These are phyloP conservation scores for Aphelocoma coerulescens DNA, from an alignment of 2,113 vertebrate species.

Conservation along the genomic window DNA sequence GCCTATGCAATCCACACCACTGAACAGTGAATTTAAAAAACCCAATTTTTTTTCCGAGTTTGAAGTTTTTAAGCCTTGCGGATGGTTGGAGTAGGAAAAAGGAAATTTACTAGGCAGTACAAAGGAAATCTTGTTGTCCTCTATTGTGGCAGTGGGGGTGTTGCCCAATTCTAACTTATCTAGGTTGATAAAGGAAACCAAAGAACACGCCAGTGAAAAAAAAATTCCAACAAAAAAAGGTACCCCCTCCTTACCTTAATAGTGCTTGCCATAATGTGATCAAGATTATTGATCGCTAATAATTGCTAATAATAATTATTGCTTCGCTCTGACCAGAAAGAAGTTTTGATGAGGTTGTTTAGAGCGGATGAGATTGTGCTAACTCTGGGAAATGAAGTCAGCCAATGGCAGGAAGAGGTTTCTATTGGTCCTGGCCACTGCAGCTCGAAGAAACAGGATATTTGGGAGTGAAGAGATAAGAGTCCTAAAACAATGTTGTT, in stretches of 20 bases:
- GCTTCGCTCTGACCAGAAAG: slow-evolving; percentile 83
- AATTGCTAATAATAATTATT: slow-evolving; percentile 84
- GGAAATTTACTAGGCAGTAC: slow-evolving; percentile 89
- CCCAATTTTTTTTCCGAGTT: slow-evolving; percentile 80
- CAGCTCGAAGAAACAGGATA: slow-evolving; percentile 93
- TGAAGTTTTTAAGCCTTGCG: slow-evolving; percentile 84
- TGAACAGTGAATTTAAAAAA: slow-evolving; percentile 77
- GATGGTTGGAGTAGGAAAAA: slow-evolving; percentile 89
- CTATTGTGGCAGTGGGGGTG: slow-evolving; percentile 85
- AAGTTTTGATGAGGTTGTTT: slow-evolving; percentile 87
- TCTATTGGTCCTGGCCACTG: slow-evolving; percentile 89
- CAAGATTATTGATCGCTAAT: slow-evolving; percentile 82
- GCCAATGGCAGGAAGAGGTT: slow-evolving; percentile 91
- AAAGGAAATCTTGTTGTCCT: slow-evolving; percentile 90
- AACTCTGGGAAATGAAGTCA: slow-evolving; percentile 95
- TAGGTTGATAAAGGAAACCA: slow-evolving; percentile 77
- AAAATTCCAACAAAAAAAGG: slow-evolving; percentile 44
- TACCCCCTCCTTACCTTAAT: slow-evolving; percentile 86
- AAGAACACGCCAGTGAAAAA: slow-evolving; percentile 21
- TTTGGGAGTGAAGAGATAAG: slow-evolving; percentile 94
- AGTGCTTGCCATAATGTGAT: slow-evolving; percentile 86
- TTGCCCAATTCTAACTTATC: slow-evolving; percentile 84
- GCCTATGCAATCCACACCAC: slow-evolving; percentile 66
- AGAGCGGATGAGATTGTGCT: slow-evolving; percentile 95
- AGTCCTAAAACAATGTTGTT: slow-evolving; percentile 92